Evolutionary conservation across 2,888 invertebrate species (phyloP).

Genomic region (Conchocele bisecta): DNA sequence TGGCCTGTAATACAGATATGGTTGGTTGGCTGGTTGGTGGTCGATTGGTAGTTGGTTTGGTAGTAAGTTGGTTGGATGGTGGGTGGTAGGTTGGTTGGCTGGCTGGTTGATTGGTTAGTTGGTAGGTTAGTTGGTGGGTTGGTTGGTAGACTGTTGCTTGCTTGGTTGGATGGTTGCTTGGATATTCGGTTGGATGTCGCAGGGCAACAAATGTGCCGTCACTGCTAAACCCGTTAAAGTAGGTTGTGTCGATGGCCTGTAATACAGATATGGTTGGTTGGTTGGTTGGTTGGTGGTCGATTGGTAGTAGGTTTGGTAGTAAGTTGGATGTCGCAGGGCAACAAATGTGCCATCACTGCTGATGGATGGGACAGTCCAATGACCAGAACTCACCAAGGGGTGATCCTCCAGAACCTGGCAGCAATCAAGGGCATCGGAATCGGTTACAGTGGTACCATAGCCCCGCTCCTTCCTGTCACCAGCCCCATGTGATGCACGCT

Average conservation of each 20-base stretch:
- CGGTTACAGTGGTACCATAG: conserved; percentile 60
- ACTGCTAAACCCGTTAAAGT: conserved; percentile 84
- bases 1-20: conserved; percentile 76
- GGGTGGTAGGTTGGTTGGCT: too few relatives aligned
- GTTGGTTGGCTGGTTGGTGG: too few relatives aligned
- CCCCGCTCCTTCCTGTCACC: conserved; percentile 42
- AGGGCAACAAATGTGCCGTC: conserved; percentile 86
- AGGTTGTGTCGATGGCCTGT: conserved; percentile 83
- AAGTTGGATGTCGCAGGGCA: conserved; percentile 82
- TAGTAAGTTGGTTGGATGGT: conserved; percentile 45
- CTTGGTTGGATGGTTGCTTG: too few relatives aligned
- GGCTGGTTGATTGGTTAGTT: too few relatives aligned
- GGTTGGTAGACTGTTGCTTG: too few relatives aligned
- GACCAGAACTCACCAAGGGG: conserved; percentile 55
- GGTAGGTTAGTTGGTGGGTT: too few relatives aligned
- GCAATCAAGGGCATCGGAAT: conserved; percentile 58
- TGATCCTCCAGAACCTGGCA: conserved; percentile 58
- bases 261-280: conserved; percentile 2
- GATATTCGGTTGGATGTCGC: too few relatives aligned
- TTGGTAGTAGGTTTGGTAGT: not conserved
- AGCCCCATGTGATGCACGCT: conserved; percentile 11
- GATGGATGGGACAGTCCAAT: conserved; percentile 12
- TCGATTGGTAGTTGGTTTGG: not conserved
- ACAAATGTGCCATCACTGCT: conserved; percentile 85
- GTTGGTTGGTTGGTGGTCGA: too few relatives aligned